Base-by-base conservation (phyloP, 2,888 invertebrate genomes). In the Sicus ferrugineus region DNA sequence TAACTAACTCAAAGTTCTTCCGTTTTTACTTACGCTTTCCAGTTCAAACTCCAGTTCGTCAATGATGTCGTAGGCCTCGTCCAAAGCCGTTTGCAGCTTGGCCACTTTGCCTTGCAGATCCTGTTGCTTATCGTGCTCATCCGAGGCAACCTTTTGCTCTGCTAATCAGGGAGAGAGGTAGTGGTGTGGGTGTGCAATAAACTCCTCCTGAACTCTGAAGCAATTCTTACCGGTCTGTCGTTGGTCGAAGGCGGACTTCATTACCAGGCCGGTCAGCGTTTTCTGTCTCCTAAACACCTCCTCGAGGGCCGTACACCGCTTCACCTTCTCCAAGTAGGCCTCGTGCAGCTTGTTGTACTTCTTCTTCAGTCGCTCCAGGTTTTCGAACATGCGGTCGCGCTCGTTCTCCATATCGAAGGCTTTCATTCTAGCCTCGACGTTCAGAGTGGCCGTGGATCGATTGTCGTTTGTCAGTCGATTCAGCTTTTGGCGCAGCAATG, bases 21-120 rank as follows among this genome's bases (percentile, higher is more conserved):
- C 14, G 11, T 23, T 26, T 26, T 23, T 16, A 73, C 77, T 75
- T 77, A 84, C 83, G 70, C 83, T 84, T 48, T 83, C 83, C 70
- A 83, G 73, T 71, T 83, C 83, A 71, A 83, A 83, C 71, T 83
- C 83, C 77, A 84, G 81, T 77, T 80, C 83, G 74, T 84, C 84
- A 58, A 83, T 84, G 30, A 81, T 82, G 68, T 84, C 83, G 34
- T 79, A 79, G 7, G 84, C 79, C 70, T 84, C 80, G 42, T 81
- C 78, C 19, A 84, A 69, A 0, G 80, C 77, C 23, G 42, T 70
- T 69, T 83, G 78, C n/a, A 83, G 67, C 63, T 77, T 79, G 19
- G 69, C 54, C 28, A 75, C 69, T 64, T 75, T 71, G 1, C 28
- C 31, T 58, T 72, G 69, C 34, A 70, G 62, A 21, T 46, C 59